Evolutionary conservation across 1,140 invertebrate genomes (phyloP), one percentile per base, ranked within the genome.

Genomic region (Drosophila azteca): DNA sequence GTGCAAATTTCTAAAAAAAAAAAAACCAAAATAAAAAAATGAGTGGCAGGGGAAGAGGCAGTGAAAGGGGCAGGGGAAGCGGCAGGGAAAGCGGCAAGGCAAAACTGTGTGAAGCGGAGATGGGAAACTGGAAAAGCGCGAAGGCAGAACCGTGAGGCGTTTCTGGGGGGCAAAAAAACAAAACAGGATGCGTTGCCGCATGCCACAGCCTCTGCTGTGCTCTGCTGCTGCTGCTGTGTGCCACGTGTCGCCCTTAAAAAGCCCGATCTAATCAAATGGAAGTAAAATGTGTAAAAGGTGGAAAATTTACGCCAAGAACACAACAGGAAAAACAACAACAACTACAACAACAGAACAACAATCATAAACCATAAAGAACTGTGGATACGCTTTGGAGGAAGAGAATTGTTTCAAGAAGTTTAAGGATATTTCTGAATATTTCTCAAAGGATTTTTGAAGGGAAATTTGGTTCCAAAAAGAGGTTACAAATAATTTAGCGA

Each of bases 261-360:
- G 87, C 74, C 72, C 76, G 83, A 88, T 89, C 76, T 88, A 89
- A 88, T 88, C 79, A 89, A 88, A 83, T 83, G 83, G 84, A 88
- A 88, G 76, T 89, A 89, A 83, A 88, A 89, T 88, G 83, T 84
- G 84, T 89, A 83, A 89, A 89, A 88, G 76, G 83, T 88, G 83
- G 76, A 88, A 88, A 88, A 88, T 88, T 83, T 76, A 61, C 66
- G 72, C 79, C 64, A 65, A 50, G 60, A 55, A 39, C 54, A 50
- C 49, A 49, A 41, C 66, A 52, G 22, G 22, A 48, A 60, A 52
- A 49, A 71, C 31, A 51, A 54, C 13, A 62, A 61, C 35, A 60
- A 35, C 26, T 26, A n/a, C 9, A 64, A 35, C 24, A 41, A 46
- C n/a, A 35, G 15, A 20, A 20, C 17, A 20, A 29, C 6, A 11